phyloP scores from a whole-genome alignment of 2,797 vertebrate genomes.

The Tachyglossus aculeatus region DNA sequence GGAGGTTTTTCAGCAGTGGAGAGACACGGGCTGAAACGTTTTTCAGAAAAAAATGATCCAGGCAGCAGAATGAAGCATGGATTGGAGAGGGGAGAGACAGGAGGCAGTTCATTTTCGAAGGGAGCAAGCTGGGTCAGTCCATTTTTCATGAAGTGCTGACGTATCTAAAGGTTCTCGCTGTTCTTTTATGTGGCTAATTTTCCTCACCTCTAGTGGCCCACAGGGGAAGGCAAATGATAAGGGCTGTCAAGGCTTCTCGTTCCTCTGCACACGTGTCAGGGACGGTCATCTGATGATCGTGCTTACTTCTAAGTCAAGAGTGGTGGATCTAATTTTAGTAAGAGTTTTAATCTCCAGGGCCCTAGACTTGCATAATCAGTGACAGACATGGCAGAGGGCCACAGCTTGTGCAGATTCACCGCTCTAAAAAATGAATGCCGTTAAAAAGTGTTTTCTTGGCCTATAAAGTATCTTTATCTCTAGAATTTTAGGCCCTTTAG shows the following conservation, averaged over 20 bases:
- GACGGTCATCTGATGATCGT: slow-evolving; percentile 56
- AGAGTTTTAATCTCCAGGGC: slow-evolving; percentile 53
- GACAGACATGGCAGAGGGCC: slow-evolving; percentile 48
- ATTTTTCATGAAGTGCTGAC: neutral
- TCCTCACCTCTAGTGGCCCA: neutral
- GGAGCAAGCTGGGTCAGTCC: neutral
- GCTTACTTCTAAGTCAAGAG: slow-evolving; percentile 35
- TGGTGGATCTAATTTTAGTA: slow-evolving; percentile 54
- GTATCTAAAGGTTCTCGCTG: rapidly evolving
- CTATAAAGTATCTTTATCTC: neutral
- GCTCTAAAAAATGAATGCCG: slow-evolving; percentile 42
- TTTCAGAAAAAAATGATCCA: no score
- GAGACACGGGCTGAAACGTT: no score
- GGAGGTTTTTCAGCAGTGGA: no score
- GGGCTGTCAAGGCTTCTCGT: neutral
- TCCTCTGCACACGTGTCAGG: neutral
- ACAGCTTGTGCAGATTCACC: slow-evolving; percentile 14
- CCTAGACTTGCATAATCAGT: neutral
- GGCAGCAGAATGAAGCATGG: no score
- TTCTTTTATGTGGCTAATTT: neutral
- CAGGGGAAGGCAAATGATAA: neutral
- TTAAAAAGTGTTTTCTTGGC: slow-evolving; percentile 42
- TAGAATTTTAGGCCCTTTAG: rapidly evolving
- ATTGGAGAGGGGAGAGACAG: no score
- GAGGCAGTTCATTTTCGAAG: rapidly evolving